Evolutionary conservation across 2,113 vertebrate species (phyloP), one percentile per base, ranked within the genome.

Genomic region (Turnix velox): DNA sequence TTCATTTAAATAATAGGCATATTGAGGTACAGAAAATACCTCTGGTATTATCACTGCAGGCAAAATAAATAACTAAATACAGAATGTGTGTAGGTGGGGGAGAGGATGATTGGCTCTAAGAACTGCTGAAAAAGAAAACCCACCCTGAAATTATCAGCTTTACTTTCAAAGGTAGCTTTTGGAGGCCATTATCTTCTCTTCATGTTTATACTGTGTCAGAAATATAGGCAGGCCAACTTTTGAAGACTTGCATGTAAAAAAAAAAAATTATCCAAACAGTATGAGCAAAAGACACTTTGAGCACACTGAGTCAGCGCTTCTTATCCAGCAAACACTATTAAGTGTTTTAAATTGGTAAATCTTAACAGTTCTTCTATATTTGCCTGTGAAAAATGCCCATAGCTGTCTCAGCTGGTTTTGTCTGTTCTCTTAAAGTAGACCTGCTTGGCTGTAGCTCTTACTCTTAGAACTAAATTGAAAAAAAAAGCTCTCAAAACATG

Each of bases 31-130:
- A 92, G 71, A 71, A 80, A 88, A 72, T 92, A 24, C 65, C 94
- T 95, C 58, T 91, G 58, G 58, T 91, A 76, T 39, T 90, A 76
- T 89, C 77, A 84, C 37, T 89, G 90, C 79, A 96, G 93, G 68
- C 73, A 92, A 89, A 84, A 92, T 49, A 93, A 94, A 72, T 81
- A 67, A 78, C 40, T 91, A 77, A 81, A 59, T 89, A 35, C 0
- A 6, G 58, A 58, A 79, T 58, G 28, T 58, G 30, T 88, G 78
- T 92, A 93, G 81, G 71, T 93, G 77, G 42, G 40, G 14, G 66
- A 89, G 31, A 87, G 46, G 23, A 58, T 73, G 48, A 77, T 52
- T 92, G 49, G 58, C 88, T 79, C 2, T 39, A 82, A 69, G 62
- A 93, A 78, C 24, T 72, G 33, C 39, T 76, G 39, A 59, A 75